Evolutionary conservation across 2,113 vertebrate species (phyloP), one percentile per base, ranked within the genome.

Genomic region (Seriola aureovittata): DNA sequence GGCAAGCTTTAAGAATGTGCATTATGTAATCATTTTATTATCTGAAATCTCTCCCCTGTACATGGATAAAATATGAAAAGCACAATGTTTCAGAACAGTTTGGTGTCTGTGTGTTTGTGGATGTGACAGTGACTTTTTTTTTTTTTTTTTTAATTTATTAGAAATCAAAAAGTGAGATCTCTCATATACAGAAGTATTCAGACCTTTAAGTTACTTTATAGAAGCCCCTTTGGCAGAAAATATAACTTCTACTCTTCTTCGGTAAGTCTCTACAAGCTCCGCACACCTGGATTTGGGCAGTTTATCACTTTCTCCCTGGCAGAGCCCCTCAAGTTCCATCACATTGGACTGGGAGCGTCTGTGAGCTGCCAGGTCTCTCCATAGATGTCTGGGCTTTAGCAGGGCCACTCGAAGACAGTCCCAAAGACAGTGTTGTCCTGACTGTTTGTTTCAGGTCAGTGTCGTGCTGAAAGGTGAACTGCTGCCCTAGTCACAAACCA

Each of bases 21-120:
- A 64, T 82, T 74, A 57, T 57, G 59, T 70, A 60, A 78, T 36
- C 59, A 25, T 34, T 55, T 10, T n/a, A 40, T 4, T 73, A 11
- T 72, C 14, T 64, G 32, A 63, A 42, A 52, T 36, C 13, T 52
- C 40, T 72, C 32, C 32, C 0, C n/a, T 25, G 2, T 25, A 25
- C 23, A 23, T 19, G 34, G 38, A 52, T 21, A 13, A 65, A 32
- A 62, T 71, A 8, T 55, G 10, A 63, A 48, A 55, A 63, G n/a
- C 16, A 32, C 19, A 14, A 10, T 25, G 16, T 38, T 5, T 36
- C 4, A 36, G 19, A 38, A 8, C 7, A 25, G 23, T 36, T 13
- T 32, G 17, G 14, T 48, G 46, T 50, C n/a, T 71, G 14, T 46
- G 8, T 13, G 5, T 17, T 12, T 64, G 12, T 50, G n/a, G 5